phyloP scores from a whole-genome alignment of 1,140 invertebrate species.

The Drosophila equinoxialis region DNA sequence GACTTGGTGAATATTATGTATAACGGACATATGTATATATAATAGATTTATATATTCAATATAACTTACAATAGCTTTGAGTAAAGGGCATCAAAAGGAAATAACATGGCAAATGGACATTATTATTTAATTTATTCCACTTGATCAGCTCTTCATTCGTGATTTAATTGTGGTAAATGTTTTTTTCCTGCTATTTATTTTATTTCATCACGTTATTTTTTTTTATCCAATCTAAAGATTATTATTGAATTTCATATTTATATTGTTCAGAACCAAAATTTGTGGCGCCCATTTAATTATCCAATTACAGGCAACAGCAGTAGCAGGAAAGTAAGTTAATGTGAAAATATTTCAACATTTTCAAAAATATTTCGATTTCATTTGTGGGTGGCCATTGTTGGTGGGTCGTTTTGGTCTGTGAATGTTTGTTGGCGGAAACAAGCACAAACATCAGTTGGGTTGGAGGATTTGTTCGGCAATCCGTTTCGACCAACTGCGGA shows the following conservation, averaged over 20 bases:
- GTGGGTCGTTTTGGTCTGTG: background rate
- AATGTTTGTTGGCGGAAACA: conserved; percentile 35
- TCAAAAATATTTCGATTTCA: conserved; percentile 45
- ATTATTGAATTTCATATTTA: conserved; percentile 60
- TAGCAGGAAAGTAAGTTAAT: conserved; percentile 59
- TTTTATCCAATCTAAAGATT: conserved; percentile 39
- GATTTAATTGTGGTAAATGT: conserved; percentile 55
- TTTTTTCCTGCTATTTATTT: conserved; percentile 23
- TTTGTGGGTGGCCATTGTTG: conserved; percentile 5
- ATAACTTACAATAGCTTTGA: background rate
- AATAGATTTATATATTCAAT: background rate
- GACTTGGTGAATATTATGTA: no score
- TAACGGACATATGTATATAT: no score
- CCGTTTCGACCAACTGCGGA: conserved; percentile 56
- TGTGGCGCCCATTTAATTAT: conserved; percentile 73
- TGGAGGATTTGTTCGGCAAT: conserved; percentile 57
- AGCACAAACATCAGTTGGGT: conserved; percentile 50
- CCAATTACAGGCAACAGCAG: conserved; percentile 60
- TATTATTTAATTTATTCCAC: conserved; percentile 42
- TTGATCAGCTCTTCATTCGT: conserved; percentile 48
- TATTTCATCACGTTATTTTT: conserved; percentile 23
- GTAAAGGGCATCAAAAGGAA: background rate
- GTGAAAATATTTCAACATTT: conserved; percentile 48
- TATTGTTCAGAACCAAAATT: conserved; percentile 52
- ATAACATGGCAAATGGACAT: conserved; percentile 16